Conservation (phyloP, 2,113 vertebrate species). For the Ptilonorhynchus violaceus region DNA sequence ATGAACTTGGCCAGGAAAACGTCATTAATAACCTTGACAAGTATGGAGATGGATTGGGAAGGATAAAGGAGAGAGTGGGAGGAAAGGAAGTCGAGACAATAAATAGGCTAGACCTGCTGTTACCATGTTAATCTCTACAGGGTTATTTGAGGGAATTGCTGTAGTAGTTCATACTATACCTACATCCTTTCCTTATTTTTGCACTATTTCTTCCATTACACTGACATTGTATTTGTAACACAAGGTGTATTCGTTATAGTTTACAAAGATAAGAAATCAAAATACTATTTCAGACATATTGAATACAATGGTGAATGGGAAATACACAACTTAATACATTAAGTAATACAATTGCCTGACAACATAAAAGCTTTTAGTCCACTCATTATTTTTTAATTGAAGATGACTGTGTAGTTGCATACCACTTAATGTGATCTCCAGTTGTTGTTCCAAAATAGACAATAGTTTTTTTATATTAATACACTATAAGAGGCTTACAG, state of each 20-base stretch:
- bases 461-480: not conserved
- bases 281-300: not conserved
- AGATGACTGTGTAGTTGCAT: not conserved
- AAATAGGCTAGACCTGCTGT: slow-evolving; percentile 47
- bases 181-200: not conserved
- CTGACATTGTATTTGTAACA: not conserved
- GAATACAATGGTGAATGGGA: not conserved
- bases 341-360: not conserved
- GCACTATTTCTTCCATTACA: not conserved
- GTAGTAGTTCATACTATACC: not conserved
- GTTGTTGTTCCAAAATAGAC: slow-evolving; percentile 9
- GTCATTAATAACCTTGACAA: slow-evolving; percentile 39
- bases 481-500: slow-evolving; percentile 12
- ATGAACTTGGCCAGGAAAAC: not conserved
- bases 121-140: slow-evolving; percentile 40
- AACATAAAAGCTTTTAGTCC: not conserved
- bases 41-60: slow-evolving; percentile 28
- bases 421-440: not conserved
- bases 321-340: not conserved
- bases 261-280: not conserved
- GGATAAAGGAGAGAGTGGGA: slow-evolving; percentile 60
- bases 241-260: not conserved
- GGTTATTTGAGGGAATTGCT: not conserved
- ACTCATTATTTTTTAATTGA: slow-evolving; percentile 2
- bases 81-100: slow-evolving; percentile 32